These are phyloP conservation scores for Epistrophe eligans DNA, from an alignment of 2,888 invertebrate species.

Conservation along the genomic window DNA sequence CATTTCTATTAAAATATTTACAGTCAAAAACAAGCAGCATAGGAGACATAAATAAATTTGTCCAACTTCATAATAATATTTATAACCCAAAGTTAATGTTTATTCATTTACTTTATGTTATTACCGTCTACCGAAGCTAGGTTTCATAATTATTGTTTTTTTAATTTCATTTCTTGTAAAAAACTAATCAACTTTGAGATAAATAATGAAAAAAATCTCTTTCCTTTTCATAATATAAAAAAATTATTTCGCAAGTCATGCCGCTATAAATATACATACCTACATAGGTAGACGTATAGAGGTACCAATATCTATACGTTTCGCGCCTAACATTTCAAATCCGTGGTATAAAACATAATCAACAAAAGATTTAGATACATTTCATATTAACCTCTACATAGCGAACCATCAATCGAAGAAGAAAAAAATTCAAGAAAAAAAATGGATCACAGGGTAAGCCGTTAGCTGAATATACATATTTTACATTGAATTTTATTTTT, in stretches of 20 bases:
- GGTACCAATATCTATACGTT: not conserved
- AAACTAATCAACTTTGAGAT: conserved; percentile 4
- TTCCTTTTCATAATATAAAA: conserved; percentile 3
- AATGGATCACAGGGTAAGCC: conserved; percentile 15
- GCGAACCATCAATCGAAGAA: conserved; percentile 17
- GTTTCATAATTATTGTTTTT: conserved; percentile 18
- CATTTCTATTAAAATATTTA: not conserved
- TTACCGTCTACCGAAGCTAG: not conserved
- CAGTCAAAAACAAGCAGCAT: not conserved
- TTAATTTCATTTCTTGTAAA: conserved; percentile 1
- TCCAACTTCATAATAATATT: not conserved
- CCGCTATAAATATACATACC: no score
- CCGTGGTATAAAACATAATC: conserved; percentile 26
- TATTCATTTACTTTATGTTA: conserved; percentile 6
- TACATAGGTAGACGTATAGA: not conserved
- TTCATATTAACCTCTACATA: conserved; percentile 3
- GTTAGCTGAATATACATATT: not conserved
- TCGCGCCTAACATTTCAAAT: conserved; percentile 3
- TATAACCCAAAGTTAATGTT: not conserved
- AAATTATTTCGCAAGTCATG: conserved; percentile 18
- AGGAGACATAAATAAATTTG: not conserved
- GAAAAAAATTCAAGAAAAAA: not conserved
- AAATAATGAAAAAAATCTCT: not conserved
- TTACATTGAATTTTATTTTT: not conserved
- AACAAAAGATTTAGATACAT: conserved; percentile 40